phyloP scores from a whole-genome alignment of 2,113 vertebrate genomes.

The Redunca redunca region DNA sequence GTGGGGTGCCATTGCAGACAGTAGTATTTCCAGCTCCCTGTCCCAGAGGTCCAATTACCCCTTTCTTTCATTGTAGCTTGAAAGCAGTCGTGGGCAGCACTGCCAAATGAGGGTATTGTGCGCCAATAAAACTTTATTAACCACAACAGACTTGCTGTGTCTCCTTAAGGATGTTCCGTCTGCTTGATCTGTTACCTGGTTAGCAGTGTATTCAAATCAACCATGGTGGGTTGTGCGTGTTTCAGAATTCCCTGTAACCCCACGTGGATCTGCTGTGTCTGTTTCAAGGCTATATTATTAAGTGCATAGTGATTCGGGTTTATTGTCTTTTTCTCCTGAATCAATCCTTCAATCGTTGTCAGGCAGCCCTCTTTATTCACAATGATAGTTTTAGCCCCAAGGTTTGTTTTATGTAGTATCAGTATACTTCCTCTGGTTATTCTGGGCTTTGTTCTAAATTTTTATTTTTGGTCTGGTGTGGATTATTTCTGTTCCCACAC shows the following conservation, averaged over 20 bases:
- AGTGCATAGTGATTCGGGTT: fast-evolving
- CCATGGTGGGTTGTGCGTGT: fast-evolving
- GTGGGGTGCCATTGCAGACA: no score
- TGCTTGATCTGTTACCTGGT: fast-evolving
- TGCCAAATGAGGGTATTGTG: fast-evolving
- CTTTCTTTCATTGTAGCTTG: fast-evolving
- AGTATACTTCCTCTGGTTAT: background rate
- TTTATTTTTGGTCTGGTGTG: fast-evolving
- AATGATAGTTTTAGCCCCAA: background rate
- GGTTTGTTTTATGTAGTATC: fast-evolving
- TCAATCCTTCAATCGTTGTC: fast-evolving
- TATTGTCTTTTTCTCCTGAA: fast-evolving
- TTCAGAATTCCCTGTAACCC: background rate
- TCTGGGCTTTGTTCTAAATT: background rate
- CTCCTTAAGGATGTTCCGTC: fast-evolving
- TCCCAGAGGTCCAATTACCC: fast-evolving
- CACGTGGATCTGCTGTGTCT: fast-evolving
- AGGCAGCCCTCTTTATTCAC: background rate
- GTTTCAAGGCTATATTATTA: fast-evolving
- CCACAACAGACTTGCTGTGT: background rate
- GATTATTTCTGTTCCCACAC: fast-evolving
- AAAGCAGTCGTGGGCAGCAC: fast-evolving
- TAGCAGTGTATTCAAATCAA: fast-evolving
- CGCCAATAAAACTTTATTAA: background rate
- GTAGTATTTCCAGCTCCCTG: no score